These are phyloP conservation scores for Muscicapa adusta DNA, from an alignment of 2,113 vertebrate species.

Conservation along the genomic window DNA sequence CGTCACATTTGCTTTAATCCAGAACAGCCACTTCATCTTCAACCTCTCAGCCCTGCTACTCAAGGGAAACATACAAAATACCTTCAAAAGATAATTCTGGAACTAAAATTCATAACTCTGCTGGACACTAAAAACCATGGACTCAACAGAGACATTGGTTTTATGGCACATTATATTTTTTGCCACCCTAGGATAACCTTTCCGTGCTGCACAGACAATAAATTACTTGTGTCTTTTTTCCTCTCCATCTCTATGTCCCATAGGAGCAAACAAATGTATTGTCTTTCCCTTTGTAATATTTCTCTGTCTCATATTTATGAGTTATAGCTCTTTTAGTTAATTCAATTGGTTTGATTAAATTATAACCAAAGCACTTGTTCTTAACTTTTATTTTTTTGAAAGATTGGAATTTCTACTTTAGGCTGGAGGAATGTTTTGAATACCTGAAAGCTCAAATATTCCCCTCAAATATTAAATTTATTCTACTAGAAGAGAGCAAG, in stretches of 20 bases:
- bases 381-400: not conserved
- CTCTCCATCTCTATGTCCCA: not conserved
- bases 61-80: slow-evolving; percentile 52
- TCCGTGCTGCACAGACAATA: slow-evolving; percentile 21
- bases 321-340: not conserved
- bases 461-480: not conserved
- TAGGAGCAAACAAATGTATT: slow-evolving; percentile 33
- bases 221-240: slow-evolving; percentile 10
- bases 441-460: not conserved
- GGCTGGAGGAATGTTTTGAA: not conserved
- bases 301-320: not conserved
- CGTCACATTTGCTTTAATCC: slow-evolving; percentile 23
- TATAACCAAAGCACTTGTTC: not conserved
- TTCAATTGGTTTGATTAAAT: slow-evolving; percentile 5
- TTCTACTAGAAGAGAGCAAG: not conserved
- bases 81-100: slow-evolving; percentile 52
- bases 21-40: slow-evolving; percentile 2
- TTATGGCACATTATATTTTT: slow-evolving; percentile 54
- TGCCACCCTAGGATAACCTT: slow-evolving; percentile 49
- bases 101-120: slow-evolving; percentile 58
- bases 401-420: not conserved
- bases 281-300: slow-evolving; percentile 14
- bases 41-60: slow-evolving; percentile 18
- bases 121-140: slow-evolving; percentile 48
- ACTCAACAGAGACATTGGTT: slow-evolving; percentile 54